Evolutionary conservation across 2,797 vertebrate genomes (phyloP), one percentile per base, ranked within the genome.

Genomic region (Rhadinocentrus ornatus): DNA sequence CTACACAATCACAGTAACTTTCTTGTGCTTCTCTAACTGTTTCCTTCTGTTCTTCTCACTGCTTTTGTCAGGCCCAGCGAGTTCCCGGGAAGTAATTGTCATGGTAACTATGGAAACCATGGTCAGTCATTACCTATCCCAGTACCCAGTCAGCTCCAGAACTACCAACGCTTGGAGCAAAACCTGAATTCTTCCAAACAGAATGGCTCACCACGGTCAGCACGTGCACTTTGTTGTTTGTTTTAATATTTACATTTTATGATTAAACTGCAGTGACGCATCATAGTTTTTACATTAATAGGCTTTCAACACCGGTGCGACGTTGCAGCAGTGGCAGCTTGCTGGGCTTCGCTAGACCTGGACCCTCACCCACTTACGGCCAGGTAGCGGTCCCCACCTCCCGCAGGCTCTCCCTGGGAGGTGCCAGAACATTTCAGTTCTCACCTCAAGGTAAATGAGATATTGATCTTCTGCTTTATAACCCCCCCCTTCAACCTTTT

Each of bases 91-190:
- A 95, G 95, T 92, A 95, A 76, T 85, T 78, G 44, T 41, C 63
- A 65, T 11, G 74, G 81, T 68, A 85, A 92, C 90, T 94, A 91
- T 86, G 86, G 93, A 72, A 93, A 91, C 89, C 88, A 88, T 0
- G 94, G 94, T n/a, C 96, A 95, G 78, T 98, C 98, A 0, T 90
- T 96, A 81, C 97, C 98, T 77, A 99, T 99, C 85, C 98, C 98
- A 0, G 98, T 99, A 32, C 98, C 98, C 54, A 96, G 96, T 0
- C 98, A 99, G 82, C 94, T 99, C 64, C 96, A 96, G 60, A 99
- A 99, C 92, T 99, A 97, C 93, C 95, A 96, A 57, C 96, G 97
- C 69, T 95, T 99, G 2, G 97, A 99, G 90, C 96, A 97, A 92
- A 98, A 98, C 84, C 94, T 99, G 37, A 94, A 96, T 66, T 94